Base-by-base conservation (phyloP, 2,888 invertebrate species). In the Eupithecia exiguata region DNA sequence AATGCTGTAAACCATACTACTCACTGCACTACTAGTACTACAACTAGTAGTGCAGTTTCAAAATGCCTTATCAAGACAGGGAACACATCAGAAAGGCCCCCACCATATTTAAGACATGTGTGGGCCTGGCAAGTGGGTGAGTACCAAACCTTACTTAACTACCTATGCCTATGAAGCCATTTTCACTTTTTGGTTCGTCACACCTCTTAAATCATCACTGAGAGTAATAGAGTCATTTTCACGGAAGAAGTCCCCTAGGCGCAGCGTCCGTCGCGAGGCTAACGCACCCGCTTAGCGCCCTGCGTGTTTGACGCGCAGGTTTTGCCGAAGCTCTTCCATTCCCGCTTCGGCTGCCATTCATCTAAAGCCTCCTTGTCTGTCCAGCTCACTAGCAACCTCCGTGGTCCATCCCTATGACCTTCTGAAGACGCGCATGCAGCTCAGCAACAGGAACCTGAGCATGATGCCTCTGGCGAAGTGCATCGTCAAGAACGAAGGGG, bases 41-140 rank as follows among this genome's bases (percentile, higher is more conserved):
- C 1, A 21, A 0, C 58, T 58, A 58, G 58, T 58, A 58, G 58
- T 58, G 58, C 58, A 58, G 58, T 58, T 14, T 58, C 58, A 58
- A 21, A 58, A 58, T 58, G 58, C 58, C 58, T 14, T 58, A 58
- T 58, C 58, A 58, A 58, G 58, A 58, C 58, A 58, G 58, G 58
- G 58, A 58, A 12, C 58, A 58, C 5, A 58, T 58, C 14, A 58
- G 1, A 58, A 12, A 58, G 58, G 21, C 58, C 14, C 58, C 58
- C n/a, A 25, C 25, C 21, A 1, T 58, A 25, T 58, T 58, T 12
- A 58, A 58, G 25, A 58, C 58, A 5, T 1, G 25, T 21, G 58
- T 58, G 25, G 58, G 58, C 4, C 12, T 58, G 25, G 58, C 58
- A 58, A 58, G 58, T 14, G 58, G 58, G 58, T 58, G 58, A 58